Conservation (phyloP, 2,888 invertebrate genomes). For the Linnaemya vulpina region DNA sequence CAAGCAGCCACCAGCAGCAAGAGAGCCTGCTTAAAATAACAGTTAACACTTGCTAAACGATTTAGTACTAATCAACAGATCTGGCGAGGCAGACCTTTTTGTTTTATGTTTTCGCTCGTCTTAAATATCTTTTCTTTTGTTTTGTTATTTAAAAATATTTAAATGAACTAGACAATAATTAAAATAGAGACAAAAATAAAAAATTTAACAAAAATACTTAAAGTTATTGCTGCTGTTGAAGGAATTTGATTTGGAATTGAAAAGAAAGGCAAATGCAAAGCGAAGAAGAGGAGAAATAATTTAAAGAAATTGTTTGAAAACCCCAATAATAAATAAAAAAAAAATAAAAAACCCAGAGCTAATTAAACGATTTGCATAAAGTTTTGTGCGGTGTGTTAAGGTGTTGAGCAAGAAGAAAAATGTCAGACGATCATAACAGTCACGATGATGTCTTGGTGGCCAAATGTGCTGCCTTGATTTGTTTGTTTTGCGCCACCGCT, state of each 20-base stretch:
- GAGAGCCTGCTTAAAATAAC: conserved; percentile 61
- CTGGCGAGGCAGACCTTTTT: conserved; percentile 35
- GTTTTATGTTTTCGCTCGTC: background rate
- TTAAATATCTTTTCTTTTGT: conserved; percentile 9
- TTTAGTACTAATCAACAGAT: conserved; percentile 63
- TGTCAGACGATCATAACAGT: conserved; percentile 76
- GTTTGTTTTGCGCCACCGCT: conserved; percentile 90
- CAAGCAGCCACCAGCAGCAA: conserved; percentile 13
- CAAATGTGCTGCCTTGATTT: conserved; percentile 91
- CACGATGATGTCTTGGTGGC: conserved; percentile 85
- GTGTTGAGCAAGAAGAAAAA: conserved; percentile 32
- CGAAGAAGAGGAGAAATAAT: background rate
- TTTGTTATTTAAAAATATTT: conserved; percentile 7
- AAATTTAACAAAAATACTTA: conserved; percentile 9
- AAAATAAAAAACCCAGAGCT: background rate
- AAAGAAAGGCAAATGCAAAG: background rate
- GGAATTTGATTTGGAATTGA: conserved; percentile 9
- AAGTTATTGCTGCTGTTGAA: background rate
- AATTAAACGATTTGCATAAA: conserved; percentile 36
- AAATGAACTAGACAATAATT: conserved; percentile 18
- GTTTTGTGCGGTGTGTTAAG: background rate
- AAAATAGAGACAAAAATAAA: conserved; percentile 16
- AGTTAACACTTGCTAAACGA: conserved; percentile 48
- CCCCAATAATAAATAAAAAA: background rate
- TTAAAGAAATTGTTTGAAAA: conserved; percentile 20